These are phyloP conservation scores for Adelphocoris suturalis DNA, from an alignment of 2,888 invertebrate genomes.

Conservation along the genomic window DNA sequence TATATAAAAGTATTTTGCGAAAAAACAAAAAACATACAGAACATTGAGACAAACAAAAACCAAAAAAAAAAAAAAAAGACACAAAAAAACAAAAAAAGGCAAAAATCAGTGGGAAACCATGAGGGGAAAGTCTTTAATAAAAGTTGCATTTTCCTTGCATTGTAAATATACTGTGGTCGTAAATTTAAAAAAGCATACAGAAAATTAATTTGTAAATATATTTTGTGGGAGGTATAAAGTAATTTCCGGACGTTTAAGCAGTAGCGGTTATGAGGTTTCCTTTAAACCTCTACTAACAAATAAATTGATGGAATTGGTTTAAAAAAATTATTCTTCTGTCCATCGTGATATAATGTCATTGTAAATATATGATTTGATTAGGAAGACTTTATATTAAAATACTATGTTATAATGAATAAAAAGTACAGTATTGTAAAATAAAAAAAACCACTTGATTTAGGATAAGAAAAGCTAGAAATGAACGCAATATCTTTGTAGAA, in stretches of 20 bases:
- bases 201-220: constrained; percentile 71
- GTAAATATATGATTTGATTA: constrained; percentile 73
- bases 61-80: neutral
- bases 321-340: constrained; percentile 72
- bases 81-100: neutral
- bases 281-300: constrained; percentile 27
- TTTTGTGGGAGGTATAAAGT: constrained; percentile 61
- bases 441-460: constrained; percentile 73
- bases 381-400: constrained; percentile 75
- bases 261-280: constrained; percentile 40
- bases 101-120: constrained; percentile 29
- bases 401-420: constrained; percentile 52
- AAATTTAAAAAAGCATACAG: constrained; percentile 42
- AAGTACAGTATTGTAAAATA: constrained; percentile 75
- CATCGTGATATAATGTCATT: constrained; percentile 73
- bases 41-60: constrained; percentile 26
- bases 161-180: constrained; percentile 69
- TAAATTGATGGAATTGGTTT: constrained; percentile 71
- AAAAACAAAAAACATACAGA: constrained; percentile 41
- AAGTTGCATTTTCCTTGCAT: constrained; percentile 65
- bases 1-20: constrained; percentile 67
- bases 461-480: constrained; percentile 74
- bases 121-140: neutral
- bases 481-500: constrained; percentile 76
- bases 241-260: constrained; percentile 65